These are phyloP conservation scores for Anguilla anguilla DNA, from an alignment of 2,797 vertebrate genomes.

Conservation along the genomic window DNA sequence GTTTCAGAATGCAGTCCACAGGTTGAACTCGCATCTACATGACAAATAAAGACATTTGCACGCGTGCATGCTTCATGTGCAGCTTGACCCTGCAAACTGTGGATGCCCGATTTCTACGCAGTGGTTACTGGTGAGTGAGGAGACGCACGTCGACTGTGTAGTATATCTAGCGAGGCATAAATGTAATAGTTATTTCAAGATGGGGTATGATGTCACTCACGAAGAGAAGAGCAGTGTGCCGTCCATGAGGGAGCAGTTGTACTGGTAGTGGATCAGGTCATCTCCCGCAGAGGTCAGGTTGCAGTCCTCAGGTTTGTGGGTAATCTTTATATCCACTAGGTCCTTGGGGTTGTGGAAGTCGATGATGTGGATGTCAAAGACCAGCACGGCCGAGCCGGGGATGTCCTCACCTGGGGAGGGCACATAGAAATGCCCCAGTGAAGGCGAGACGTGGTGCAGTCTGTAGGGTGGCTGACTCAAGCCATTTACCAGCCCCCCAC, in stretches of 20 bases:
- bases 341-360: slow-evolving; percentile 95
- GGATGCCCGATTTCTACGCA: too few species aligned
- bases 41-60: too few species aligned
- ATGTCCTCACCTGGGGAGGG: slow-evolving; percentile 80
- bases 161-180: background rate
- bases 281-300: slow-evolving; percentile 76
- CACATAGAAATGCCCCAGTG: background rate
- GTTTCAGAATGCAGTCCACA: too few species aligned
- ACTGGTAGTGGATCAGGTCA: slow-evolving; percentile 89
- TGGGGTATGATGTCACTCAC: slow-evolving; percentile 58
- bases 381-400: slow-evolving; percentile 84
- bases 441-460: background rate
- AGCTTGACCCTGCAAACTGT: too few species aligned
- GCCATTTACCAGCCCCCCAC: background rate
- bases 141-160: background rate
- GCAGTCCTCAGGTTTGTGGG: slow-evolving; percentile 75
- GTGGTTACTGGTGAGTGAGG: too few species aligned
- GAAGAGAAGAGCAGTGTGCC: slow-evolving; percentile 89
- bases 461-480: background rate
- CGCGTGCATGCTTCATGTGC: too few species aligned
- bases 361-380: slow-evolving; percentile 88
- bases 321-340: slow-evolving; percentile 73
- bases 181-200: background rate
- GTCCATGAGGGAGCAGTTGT: slow-evolving; percentile 92
- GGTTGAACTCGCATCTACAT: too few species aligned